Evolutionary conservation across 2,888 invertebrate species (phyloP), one percentile per base, ranked within the genome.

Genomic region (Drosophila atripex): DNA sequence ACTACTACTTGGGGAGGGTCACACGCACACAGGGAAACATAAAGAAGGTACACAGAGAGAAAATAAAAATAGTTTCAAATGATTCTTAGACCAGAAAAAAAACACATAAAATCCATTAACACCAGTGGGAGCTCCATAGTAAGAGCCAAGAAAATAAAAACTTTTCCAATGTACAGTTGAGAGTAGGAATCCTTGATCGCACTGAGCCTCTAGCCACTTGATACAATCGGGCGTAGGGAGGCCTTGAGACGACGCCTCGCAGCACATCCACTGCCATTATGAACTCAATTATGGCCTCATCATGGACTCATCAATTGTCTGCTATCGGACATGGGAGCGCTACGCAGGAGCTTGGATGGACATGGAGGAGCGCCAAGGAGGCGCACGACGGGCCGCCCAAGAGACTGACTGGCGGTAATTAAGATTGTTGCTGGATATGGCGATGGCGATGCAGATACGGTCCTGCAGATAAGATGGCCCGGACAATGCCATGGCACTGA

Each of bases 281-380:
- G 45, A 32, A 49, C 71, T 80, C 75, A 83, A 80, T 79, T 80
- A 80, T 80, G 84, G 60, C 52, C 47, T 28, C 28, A 28, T 28
- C 28, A 28, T 28, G 28, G 28, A 49, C 61, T 68, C 71, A 79
- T 80, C 86, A 80, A 86, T 75, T 86, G 70, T 71, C 66, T 53
- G 50, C 32, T 75, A 80, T 76, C 78, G 61, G 46, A 57, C 70
- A 73, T 64, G 56, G 38, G 56, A 61, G 82, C 78, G 64, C 61
- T 75, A 66, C 21, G 78, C 41, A 51, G 68, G 32, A 38, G 8
- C 39, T 32, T 9, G 43, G n/a, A n/a, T n/a, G n/a, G n/a, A n/a
- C n/a, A n/a, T n/a, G n/a, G 12, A 12, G 28, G 23, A 35, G 49
- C 50, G 45, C 45, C 65, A 52, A 23, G 39, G 25, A 47, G 68